These are phyloP conservation scores for Ormyrus nitidulus DNA, from an alignment of 2,888 invertebrate genomes.

Conservation along the genomic window DNA sequence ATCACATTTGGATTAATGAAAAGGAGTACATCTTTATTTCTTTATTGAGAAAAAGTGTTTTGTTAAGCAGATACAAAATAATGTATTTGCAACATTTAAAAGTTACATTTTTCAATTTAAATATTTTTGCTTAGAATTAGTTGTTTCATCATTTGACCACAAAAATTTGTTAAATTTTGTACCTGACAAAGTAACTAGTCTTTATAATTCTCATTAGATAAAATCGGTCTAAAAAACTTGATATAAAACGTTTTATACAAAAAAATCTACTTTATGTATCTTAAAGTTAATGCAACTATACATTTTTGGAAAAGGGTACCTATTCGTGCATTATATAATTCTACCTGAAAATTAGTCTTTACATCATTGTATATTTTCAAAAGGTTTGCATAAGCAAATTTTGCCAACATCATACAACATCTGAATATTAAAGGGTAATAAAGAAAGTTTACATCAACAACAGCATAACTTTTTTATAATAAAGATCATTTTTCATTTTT, in stretches of 20 bases:
- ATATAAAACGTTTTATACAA: constrained; percentile 37
- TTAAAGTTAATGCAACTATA: not conserved
- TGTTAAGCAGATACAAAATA: no score
- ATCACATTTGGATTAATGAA: constrained; percentile 17
- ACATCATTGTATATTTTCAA: constrained; percentile 27
- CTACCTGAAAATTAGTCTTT: constrained; percentile 15
- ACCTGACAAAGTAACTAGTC: no score
- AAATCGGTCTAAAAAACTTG: constrained; percentile 26
- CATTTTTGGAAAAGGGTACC: not conserved
- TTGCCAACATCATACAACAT: not conserved
- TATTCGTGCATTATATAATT: not conserved
- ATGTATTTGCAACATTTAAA: no score
- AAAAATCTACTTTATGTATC: constrained; percentile 4
- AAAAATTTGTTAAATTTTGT: no score
- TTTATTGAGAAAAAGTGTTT: not conserved
- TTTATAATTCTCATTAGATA: not conserved
- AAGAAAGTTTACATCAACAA: constrained; percentile 1
- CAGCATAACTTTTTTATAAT: constrained; percentile 16
- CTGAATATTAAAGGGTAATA: not conserved
- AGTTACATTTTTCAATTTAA: no score
- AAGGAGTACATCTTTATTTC: not conserved
- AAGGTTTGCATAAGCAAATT: not conserved
- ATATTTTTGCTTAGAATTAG: no score
- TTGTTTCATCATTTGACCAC: no score
- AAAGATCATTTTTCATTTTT: constrained; percentile 11